Conservation (phyloP, 2,888 invertebrate species). For the Miltochrista miniata region DNA sequence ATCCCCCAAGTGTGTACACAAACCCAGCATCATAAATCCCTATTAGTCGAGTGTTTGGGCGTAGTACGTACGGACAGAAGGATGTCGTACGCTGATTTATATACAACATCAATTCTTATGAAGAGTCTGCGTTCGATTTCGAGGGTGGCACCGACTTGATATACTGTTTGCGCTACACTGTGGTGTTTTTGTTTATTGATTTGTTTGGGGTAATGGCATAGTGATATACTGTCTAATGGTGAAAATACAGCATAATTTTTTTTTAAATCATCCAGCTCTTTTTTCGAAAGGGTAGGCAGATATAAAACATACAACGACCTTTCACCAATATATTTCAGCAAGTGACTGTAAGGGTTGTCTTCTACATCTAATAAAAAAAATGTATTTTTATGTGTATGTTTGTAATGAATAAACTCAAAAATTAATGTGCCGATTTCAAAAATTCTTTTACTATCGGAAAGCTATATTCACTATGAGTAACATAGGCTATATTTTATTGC, state of each 20-base stretch:
- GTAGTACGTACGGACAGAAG: slow-evolving; percentile 46
- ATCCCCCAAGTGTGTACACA: slow-evolving; percentile 30
- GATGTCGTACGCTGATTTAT: slow-evolving; percentile 68
- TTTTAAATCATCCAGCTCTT: too few species aligned
- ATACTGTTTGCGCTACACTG: slow-evolving; percentile 22
- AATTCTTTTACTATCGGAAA: too few species aligned
- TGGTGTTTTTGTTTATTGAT: slow-evolving; percentile 31
- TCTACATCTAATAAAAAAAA: too few species aligned
- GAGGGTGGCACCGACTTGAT: slow-evolving; percentile 34
- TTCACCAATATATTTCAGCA: too few species aligned
- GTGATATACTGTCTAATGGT: slow-evolving; percentile 3
- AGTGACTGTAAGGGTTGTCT: too few species aligned
- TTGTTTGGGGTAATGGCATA: slow-evolving; percentile 8
- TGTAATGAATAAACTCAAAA: too few species aligned
- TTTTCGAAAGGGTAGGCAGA: too few species aligned
- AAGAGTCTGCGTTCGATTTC: slow-evolving; percentile 65
- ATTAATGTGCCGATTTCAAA: too few species aligned
- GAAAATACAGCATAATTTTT: not conserved
- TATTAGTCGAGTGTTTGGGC: slow-evolving; percentile 77
- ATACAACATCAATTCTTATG: slow-evolving; percentile 68
- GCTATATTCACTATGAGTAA: too few species aligned
- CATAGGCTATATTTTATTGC: too few species aligned
- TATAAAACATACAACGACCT: too few species aligned
- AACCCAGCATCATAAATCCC: slow-evolving; percentile 59
- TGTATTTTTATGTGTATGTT: too few species aligned